A percentile compares a stretch with the other conserved stretches of the same genome.
Evolutionary conservation across 2,113 vertebrate species (phyloP).

Genomic region (Phocoena phocoena): DNA sequence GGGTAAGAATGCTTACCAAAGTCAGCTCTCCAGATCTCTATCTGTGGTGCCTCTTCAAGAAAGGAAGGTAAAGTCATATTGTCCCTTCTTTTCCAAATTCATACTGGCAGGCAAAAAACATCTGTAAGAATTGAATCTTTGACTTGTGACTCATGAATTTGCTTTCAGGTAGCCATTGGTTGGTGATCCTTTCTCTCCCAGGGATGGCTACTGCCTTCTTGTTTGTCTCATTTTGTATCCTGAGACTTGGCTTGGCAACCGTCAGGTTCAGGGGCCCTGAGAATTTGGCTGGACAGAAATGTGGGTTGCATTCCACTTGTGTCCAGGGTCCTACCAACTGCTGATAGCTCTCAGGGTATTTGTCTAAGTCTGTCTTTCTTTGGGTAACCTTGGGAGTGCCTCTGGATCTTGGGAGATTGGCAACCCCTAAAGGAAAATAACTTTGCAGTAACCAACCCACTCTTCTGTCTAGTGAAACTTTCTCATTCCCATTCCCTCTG

Average conservation of each 20-base stretch:
- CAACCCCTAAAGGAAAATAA: neutral
- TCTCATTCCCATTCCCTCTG: neutral
- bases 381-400: neutral
- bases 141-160: neutral
- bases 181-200: neutral
- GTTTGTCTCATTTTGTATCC: neutral
- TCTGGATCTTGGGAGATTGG: neutral
- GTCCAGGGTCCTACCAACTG: neutral
- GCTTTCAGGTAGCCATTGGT: neutral
- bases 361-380: neutral
- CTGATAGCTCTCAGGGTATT: neutral
- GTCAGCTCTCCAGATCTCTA: neutral
- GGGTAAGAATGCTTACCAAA: neutral
- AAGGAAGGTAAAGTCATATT: neutral
- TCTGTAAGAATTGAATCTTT: neutral
- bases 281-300: neutral
- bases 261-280: neutral
- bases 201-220: neutral
- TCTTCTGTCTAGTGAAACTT: neutral
- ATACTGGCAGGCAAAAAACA: neutral
- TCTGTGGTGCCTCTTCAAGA: neutral
- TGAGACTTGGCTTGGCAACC: neutral
- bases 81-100: neutral
- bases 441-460: neutral
- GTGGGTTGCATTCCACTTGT: neutral